Evolutionary conservation across 2,888 invertebrate species (phyloP).

Genomic region (Hedychridium roseum): DNA sequence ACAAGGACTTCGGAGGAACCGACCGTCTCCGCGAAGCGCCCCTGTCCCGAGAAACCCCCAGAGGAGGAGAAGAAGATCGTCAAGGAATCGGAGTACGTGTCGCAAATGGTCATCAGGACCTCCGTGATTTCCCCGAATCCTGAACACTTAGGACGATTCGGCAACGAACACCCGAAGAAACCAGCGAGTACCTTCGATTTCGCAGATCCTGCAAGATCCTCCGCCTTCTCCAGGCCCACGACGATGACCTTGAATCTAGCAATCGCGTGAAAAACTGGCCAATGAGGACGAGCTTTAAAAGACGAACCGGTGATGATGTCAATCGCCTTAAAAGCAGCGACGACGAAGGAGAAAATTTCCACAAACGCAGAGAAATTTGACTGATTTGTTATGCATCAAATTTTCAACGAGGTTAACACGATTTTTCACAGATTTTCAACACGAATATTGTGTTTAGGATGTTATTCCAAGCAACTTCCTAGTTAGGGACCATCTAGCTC

Average conservation of each 20-base stretch:
- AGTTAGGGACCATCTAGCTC: constrained; percentile 58
- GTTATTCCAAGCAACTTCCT: constrained; percentile 54
- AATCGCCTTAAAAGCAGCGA: too few species aligned
- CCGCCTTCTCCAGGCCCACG: constrained; percentile 52
- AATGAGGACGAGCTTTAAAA: too few species aligned
- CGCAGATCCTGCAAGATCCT: constrained; percentile 41
- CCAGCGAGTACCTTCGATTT: constrained; percentile 29
- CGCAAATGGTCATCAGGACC: constrained; percentile 65
- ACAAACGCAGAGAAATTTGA: too few species aligned
- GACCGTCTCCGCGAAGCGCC: constrained; percentile 22
- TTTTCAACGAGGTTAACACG: too few species aligned
- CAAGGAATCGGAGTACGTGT: constrained; percentile 41
- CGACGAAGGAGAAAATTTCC: too few species aligned
- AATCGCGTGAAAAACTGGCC: constrained; percentile 51
- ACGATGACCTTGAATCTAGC: constrained; percentile 52
- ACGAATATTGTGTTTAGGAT: constrained; percentile 19
- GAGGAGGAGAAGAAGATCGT: constrained; percentile 3
- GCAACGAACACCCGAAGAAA: constrained; percentile 34
- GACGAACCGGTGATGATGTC: too few species aligned
- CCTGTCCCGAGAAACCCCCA: constrained; percentile 20
- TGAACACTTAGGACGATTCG: constrained; percentile 55
- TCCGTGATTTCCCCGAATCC: constrained; percentile 69
- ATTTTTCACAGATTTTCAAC: too few species aligned
- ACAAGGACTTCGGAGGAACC: constrained; percentile 34
- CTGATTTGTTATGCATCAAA: too few species aligned